Evolutionary conservation across 1,140 invertebrate species (phyloP).

Genomic region (Zaprionus africanus): DNA sequence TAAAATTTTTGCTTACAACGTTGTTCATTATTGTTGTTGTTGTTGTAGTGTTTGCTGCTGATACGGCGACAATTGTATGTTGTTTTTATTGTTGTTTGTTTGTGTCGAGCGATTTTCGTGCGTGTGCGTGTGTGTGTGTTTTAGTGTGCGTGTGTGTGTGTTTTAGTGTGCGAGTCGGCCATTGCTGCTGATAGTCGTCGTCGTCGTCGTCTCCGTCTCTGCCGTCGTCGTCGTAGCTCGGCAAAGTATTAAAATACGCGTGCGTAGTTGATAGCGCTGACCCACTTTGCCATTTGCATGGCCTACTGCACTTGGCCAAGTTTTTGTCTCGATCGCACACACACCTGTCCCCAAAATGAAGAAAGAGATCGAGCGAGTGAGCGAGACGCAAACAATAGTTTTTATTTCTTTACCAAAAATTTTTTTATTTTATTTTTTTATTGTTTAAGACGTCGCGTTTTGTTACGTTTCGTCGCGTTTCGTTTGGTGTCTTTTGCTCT

Average conservation of each 20-base stretch:
- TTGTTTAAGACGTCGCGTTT: constrained; percentile 27
- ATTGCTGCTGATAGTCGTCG: constrained; percentile 51
- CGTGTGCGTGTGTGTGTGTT: constrained; percentile 19
- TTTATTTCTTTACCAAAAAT: constrained; percentile 22
- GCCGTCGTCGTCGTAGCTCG: not conserved
- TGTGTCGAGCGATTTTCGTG: constrained; percentile 12
- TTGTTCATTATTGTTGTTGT: constrained; percentile 19
- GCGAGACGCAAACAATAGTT: constrained; percentile 19
- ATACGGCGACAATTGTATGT: constrained; percentile 12
- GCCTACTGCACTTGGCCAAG: constrained; percentile 84
- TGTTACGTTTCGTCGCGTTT: constrained; percentile 24
- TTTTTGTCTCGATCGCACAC: constrained; percentile 73
- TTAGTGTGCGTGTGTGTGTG: constrained; percentile 21
- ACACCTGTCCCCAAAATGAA: constrained; percentile 35
- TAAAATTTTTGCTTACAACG: constrained; percentile 66
- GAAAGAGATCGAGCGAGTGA: constrained; percentile 30
- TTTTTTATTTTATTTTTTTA: too few species aligned
- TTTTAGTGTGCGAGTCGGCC: constrained; percentile 46
- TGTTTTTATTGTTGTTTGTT: not conserved
- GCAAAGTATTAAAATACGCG: constrained; percentile 39
- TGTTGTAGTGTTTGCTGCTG: constrained; percentile 31
- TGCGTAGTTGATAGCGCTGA: constrained; percentile 74
- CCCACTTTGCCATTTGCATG: constrained; percentile 83
- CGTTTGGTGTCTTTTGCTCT: not conserved
- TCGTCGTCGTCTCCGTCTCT: not conserved